Conservation (phyloP, 2,113 vertebrate species). For the Nettapus auritus region DNA sequence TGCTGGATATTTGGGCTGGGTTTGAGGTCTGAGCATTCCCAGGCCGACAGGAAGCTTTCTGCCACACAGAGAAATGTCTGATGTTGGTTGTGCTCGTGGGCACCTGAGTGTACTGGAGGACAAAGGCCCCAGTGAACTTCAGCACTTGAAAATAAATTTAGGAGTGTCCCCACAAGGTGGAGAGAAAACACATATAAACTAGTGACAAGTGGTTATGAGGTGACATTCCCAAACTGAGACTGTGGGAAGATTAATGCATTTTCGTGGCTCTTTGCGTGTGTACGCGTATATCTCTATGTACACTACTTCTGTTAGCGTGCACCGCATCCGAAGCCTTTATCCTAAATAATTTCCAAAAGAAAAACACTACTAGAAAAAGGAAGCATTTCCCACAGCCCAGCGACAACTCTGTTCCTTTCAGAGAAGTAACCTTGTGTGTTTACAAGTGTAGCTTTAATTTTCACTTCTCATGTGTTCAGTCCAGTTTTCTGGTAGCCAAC, state of each 20-base stretch:
- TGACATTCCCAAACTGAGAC: not conserved
- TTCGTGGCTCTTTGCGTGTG: not conserved
- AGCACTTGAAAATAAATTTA: not conserved
- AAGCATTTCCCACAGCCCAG: not conserved
- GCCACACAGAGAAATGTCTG: rapidly evolving
- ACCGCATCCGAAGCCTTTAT: not conserved
- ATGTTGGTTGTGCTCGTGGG: not conserved
- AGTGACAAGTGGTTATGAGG: not conserved
- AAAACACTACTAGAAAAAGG: not conserved
- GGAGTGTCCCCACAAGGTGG: not conserved
- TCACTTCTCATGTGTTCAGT: not conserved
- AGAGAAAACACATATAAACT: not conserved
- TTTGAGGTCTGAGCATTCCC: not conserved
- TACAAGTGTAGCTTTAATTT: not conserved
- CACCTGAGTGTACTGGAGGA: rapidly evolving
- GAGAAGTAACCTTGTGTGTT: not conserved
- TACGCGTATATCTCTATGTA: not conserved
- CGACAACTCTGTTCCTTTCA: not conserved
- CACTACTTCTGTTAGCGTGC: not conserved
- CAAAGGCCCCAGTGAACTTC: not conserved
- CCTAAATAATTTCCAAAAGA: not conserved
- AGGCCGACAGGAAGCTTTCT: not conserved
- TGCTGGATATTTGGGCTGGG: not conserved
- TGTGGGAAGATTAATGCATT: not conserved
- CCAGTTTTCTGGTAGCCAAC: not conserved